These are phyloP conservation scores for Coronaproctus castanopsis DNA, from an alignment of 2,888 invertebrate genomes.

Conservation along the genomic window DNA sequence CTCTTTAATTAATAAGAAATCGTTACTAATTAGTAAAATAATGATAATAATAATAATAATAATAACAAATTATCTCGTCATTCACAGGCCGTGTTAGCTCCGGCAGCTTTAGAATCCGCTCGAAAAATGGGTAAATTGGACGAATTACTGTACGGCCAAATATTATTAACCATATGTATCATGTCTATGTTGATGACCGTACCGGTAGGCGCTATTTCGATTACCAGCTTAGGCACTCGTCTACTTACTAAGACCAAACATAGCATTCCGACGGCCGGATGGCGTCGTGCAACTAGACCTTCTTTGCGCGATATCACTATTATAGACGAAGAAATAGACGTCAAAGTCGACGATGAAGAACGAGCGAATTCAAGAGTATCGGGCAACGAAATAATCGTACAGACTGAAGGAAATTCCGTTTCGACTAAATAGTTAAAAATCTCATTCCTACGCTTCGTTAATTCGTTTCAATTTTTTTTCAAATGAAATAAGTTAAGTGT, in stretches of 20 bases:
- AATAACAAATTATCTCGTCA: too few relatives aligned
- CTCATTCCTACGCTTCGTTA: too few relatives aligned
- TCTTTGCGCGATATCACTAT: constrained; percentile 72
- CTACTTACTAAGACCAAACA: constrained; percentile 56
- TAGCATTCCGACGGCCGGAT: constrained; percentile 32
- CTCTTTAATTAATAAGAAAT: too few relatives aligned
- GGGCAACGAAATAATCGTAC: background rate
- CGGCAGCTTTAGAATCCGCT: constrained; percentile 49
- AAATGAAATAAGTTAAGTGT: too few relatives aligned
- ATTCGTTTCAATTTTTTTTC: too few relatives aligned
- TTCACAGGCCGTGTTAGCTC: constrained; percentile 68
- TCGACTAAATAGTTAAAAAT: too few relatives aligned
- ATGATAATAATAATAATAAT: too few relatives aligned
- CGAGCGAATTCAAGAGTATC: background rate
- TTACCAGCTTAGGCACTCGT: constrained; percentile 54
- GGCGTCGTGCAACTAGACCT: constrained; percentile 60
- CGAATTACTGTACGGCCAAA: constrained; percentile 39
- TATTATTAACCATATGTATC: constrained; percentile 53
- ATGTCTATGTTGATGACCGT: constrained; percentile 68
- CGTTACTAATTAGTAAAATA: too few relatives aligned
- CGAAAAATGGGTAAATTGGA: constrained; percentile 27
- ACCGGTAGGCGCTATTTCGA: constrained; percentile 61
- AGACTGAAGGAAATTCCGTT: too few relatives aligned
- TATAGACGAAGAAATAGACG: constrained; percentile 16
- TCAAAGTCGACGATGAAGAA: background rate